Base-by-base conservation (phyloP, 2,888 invertebrate species). In the Dichetophora obliterata region DNA sequence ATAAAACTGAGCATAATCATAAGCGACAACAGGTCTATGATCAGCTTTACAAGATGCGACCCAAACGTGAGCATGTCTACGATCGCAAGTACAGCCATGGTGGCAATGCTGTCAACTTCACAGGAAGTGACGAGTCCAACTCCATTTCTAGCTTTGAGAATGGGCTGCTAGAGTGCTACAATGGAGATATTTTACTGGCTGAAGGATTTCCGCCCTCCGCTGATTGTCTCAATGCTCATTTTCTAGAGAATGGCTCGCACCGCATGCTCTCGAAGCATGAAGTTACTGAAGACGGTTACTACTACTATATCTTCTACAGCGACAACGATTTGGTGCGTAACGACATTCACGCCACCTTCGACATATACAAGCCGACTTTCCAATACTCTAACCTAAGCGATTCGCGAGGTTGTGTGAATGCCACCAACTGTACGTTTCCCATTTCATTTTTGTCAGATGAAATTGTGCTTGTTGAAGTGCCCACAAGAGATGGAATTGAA, bases 261-360 rank as follows among this genome's bases (percentile, higher is more conserved):
- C 84, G 85, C 5, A 93, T 95, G 90, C 90, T 92, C 79, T 91
- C 92, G 0, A 91, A 91, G 76, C 95, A 96, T 83, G 92, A 94
- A 81, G 93, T 96, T 31, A 90, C 91, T 52, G 91, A 92, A 71
- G 94, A 95, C 86, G 96, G 95, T 8, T 96, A 96, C 89, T 96
- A 96, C 87, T 96, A 96, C 89, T 96, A 96, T 84, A 95, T 96
- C 82, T 96, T 96, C 89, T 96, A 95, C 85, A 95, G 95, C 83
- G 95, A 96, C 86, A 95, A 96, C 89, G 95, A 95, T 87, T 90
- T 93, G 82, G 93, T 94, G 11, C 92, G 91, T 68, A 96, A 96
- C 88, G 93, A 95, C 85, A 94, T 96, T 83, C 94, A 95, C 89
- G 95, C 94, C 6, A 91, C 95, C 79, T 95, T 96, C 86, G 94